Evolutionary conservation across 2,113 vertebrate species (phyloP).

Genomic region (Sprattus sprattus): DNA sequence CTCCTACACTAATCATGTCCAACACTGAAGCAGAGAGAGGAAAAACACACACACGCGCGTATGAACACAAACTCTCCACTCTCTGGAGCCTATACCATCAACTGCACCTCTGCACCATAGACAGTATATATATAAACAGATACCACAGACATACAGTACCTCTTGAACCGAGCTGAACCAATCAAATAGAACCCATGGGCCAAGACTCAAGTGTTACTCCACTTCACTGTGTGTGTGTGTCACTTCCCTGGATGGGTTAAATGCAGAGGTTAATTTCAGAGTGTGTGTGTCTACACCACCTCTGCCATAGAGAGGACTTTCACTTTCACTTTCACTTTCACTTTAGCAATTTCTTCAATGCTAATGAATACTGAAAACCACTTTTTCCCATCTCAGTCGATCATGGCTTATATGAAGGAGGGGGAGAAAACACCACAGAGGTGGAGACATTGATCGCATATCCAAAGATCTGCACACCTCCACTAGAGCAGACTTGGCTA

Average conservation of each 20-base stretch:
- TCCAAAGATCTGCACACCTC: too few relatives aligned
- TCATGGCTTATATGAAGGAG: not conserved
- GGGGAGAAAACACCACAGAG: not conserved
- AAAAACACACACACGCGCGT: not conserved
- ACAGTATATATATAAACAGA: not conserved
- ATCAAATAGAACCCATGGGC: not conserved
- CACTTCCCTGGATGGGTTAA: too few relatives aligned
- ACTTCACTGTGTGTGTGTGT: too few relatives aligned
- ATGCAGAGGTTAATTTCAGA: too few relatives aligned
- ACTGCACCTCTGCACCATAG: not conserved
- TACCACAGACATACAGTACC: not conserved
- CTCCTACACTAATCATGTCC: not conserved
- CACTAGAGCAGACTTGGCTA: not conserved
- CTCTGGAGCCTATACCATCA: too few relatives aligned
- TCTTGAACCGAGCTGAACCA: not conserved
- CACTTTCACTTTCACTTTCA: too few relatives aligned
- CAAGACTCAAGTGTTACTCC: too few relatives aligned
- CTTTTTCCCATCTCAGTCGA: not conserved
- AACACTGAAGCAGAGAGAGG: not conserved
- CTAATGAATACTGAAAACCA: not conserved
- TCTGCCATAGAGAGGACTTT: too few relatives aligned
- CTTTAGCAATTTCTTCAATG: not conserved
- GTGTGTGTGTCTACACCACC: too few relatives aligned
- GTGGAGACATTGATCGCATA: not conserved
- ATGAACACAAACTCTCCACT: not conserved